Conservation (phyloP, 92 coral and sea anemone species). For the Siderastrea siderea region DNA sequence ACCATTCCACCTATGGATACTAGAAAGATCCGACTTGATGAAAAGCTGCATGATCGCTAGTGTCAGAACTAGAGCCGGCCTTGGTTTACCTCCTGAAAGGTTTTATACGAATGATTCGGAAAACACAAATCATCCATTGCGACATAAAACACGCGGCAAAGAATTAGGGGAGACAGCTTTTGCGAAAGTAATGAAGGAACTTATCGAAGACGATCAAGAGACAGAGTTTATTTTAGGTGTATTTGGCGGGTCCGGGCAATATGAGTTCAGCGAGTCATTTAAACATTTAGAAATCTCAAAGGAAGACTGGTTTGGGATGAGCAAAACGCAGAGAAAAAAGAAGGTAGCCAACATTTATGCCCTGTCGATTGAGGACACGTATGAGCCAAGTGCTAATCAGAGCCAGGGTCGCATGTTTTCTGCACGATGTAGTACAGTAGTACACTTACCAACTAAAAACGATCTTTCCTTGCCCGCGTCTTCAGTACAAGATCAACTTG, state of each 20-base stretch:
- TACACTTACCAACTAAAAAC: neutral
- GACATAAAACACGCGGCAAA: constrained; percentile 49
- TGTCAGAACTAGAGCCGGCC: neutral
- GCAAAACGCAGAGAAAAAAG: constrained; percentile 18
- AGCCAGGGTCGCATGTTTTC: neutral
- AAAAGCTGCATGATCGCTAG: neutral
- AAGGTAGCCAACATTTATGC: constrained; percentile 2
- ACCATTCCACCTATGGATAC: constrained; percentile 20
- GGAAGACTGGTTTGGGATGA: constrained; percentile 28
- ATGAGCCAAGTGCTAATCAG: neutral
- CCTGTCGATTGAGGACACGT: constrained; percentile 22
- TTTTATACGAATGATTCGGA: neutral
- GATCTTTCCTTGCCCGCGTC: constrained; percentile 4
- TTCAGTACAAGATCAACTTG: constrained; percentile 11
- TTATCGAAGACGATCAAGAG: constrained; percentile 46
- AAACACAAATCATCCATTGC: constrained; percentile 45
- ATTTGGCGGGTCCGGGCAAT: constrained; percentile 18
- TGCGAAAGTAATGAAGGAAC: constrained; percentile 30
- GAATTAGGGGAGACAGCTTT: constrained; percentile 52
- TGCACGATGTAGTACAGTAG: neutral
- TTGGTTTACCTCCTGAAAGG: neutral
- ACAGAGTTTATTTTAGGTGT: constrained; percentile 29
- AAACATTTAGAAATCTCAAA: neutral
- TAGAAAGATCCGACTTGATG: neutral
- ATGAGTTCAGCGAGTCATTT: constrained; percentile 28